phyloP scores from a whole-genome alignment of 2,888 invertebrate species.

The Campoletis raptor region DNA sequence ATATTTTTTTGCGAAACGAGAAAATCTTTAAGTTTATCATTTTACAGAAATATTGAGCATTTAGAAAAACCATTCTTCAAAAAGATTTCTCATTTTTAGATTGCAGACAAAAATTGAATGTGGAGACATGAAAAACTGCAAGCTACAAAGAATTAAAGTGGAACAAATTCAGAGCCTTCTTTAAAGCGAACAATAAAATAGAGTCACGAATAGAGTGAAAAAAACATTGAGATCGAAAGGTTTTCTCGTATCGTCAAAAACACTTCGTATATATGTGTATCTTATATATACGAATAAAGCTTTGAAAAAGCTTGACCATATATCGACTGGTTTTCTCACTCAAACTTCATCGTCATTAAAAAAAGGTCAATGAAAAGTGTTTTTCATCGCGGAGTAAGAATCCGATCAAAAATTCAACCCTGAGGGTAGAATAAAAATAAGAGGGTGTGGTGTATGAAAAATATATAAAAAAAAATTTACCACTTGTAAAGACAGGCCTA shows the following conservation, averaged over 20 bases:
- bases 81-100: neutral
- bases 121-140: neutral
- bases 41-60: neutral
- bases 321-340: slow-evolving; percentile 13
- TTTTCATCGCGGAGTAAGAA: neutral
- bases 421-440: neutral
- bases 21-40: neutral
- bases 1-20: neutral
- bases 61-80: neutral
- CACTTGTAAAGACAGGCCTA: neutral
- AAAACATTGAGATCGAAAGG: neutral
- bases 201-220: neutral
- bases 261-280: slow-evolving; percentile 10
- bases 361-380: neutral
- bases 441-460: slow-evolving; percentile 17
- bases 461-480: slow-evolving; percentile 23
- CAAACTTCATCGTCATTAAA: slow-evolving; percentile 22
- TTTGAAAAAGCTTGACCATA: slow-evolving; percentile 27
- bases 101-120: neutral
- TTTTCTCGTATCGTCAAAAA: slow-evolving; percentile 2
- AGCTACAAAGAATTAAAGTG: neutral
- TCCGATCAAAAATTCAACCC: slow-evolving; percentile 11
- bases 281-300: slow-evolving; percentile 12
- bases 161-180: neutral
- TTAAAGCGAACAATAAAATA: neutral